Evolutionary conservation across 2,113 vertebrate species (phyloP).

Genomic region (Rhinopithecus roxellana): DNA sequence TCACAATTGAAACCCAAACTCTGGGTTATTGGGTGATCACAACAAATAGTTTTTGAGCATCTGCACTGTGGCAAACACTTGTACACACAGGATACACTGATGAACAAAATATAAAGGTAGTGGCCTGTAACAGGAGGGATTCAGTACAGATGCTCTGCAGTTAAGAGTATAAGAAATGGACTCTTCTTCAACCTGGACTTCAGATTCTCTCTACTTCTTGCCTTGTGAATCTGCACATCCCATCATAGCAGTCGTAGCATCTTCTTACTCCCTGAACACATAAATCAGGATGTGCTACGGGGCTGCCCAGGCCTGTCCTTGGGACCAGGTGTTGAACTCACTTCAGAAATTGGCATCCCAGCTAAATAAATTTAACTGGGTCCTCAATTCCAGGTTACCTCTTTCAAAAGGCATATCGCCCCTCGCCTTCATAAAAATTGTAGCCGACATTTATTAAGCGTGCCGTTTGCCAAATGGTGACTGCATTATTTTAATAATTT

Average conservation of each 20-base stretch:
- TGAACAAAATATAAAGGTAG: not conserved
- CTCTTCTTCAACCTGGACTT: not conserved
- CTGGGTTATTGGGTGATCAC: not conserved
- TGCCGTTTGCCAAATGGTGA: not conserved
- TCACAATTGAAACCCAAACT: not conserved
- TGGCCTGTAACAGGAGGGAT: not conserved
- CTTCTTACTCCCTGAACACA: not conserved
- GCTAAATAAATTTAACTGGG: not conserved
- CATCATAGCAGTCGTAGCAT: fast-evolving
- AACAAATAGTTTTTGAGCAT: not conserved
- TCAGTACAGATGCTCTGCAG: not conserved
- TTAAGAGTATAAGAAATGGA: not conserved
- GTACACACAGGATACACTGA: not conserved
- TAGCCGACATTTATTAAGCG: not conserved
- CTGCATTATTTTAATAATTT: not conserved
- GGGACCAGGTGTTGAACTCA: not conserved
- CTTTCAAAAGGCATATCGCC: not conserved
- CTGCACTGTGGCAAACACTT: not conserved
- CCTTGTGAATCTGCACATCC: not conserved
- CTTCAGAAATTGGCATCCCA: not conserved
- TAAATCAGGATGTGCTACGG: not conserved
- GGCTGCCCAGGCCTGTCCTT: not conserved
- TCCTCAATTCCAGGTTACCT: not conserved
- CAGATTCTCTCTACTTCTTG: not conserved
- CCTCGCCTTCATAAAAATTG: not conserved